Evolutionary conservation across 2,888 invertebrate genomes (phyloP).

Genomic region (Himalopsyche kuldschensis): DNA sequence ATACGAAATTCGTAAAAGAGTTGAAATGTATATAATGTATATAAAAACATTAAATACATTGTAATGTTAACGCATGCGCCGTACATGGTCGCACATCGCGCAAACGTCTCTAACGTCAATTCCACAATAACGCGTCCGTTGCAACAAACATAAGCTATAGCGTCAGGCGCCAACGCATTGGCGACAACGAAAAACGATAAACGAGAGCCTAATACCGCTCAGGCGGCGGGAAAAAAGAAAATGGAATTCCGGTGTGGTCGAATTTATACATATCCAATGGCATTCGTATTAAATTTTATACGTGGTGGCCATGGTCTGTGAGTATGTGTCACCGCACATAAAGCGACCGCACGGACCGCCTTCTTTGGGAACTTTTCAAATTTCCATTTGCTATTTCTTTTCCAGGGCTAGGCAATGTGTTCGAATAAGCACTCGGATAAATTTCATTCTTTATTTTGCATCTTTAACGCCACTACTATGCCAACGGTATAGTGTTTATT

Average conservation of each 20-base stretch:
- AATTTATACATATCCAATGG: neutral
- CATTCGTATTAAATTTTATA: neutral
- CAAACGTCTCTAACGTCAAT: neutral
- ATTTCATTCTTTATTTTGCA: too few species aligned
- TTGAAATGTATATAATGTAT: too few species aligned
- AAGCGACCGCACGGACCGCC: neutral
- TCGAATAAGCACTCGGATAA: too few species aligned
- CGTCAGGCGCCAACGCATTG: constrained; percentile 5
- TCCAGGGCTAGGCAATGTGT: neutral
- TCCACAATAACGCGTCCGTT: neutral
- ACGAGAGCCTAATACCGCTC: neutral
- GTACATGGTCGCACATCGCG: neutral
- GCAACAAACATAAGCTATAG: neutral
- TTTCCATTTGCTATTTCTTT: neutral
- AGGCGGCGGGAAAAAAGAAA: constrained; percentile 7
- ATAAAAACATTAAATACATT: too few species aligned
- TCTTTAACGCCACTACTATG: too few species aligned
- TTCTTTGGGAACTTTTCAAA: neutral
- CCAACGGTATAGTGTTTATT: too few species aligned
- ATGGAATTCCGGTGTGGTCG: neutral
- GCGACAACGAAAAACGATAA: constrained; percentile 20
- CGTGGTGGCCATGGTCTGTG: neutral
- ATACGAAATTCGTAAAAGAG: too few species aligned
- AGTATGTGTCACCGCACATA: neutral
- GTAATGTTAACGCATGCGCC: neutral